Evolutionary conservation across 2,888 invertebrate species (phyloP).

Genomic region (Rhorus exstirpatorius): DNA sequence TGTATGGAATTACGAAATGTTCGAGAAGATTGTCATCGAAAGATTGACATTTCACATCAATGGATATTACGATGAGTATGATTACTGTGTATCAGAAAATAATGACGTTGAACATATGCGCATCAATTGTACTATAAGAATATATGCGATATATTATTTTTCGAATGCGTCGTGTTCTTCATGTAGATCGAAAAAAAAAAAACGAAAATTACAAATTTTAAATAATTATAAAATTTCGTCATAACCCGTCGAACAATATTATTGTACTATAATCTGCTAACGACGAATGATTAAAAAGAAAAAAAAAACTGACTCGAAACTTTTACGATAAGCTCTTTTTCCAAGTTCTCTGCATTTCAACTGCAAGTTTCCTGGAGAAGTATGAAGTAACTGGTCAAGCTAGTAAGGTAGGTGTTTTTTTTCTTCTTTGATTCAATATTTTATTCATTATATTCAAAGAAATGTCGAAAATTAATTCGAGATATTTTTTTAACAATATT

Average conservation of each 20-base stretch:
- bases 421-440: not conserved
- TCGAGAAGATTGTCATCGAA: slow-evolving; percentile 16
- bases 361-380: too few species aligned
- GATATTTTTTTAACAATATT: too few species aligned
- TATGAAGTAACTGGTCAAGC: too few species aligned
- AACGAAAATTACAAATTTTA: slow-evolving; percentile 32
- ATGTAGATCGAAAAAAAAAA: slow-evolving; percentile 41
- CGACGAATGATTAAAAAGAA: slow-evolving; percentile 47
- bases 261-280: slow-evolving; percentile 54
- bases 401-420: too few species aligned
- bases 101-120: slow-evolving; percentile 40
- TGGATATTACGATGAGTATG: slow-evolving; percentile 45
- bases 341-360: too few species aligned
- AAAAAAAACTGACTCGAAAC: slow-evolving; percentile 13
- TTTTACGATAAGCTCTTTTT: too few species aligned
- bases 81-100: slow-evolving; percentile 54
- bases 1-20: not conserved
- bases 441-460: too few species aligned
- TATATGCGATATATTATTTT: slow-evolving; percentile 70
- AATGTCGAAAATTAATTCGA: too few species aligned
- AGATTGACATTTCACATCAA: slow-evolving; percentile 25
- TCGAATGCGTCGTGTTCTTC: slow-evolving; percentile 69
- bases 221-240: slow-evolving; percentile 22
- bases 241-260: slow-evolving; percentile 31
- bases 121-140: slow-evolving; percentile 67